Base-by-base conservation (phyloP, 2,797 vertebrate genomes). In the Acanthurus tractus region DNA sequence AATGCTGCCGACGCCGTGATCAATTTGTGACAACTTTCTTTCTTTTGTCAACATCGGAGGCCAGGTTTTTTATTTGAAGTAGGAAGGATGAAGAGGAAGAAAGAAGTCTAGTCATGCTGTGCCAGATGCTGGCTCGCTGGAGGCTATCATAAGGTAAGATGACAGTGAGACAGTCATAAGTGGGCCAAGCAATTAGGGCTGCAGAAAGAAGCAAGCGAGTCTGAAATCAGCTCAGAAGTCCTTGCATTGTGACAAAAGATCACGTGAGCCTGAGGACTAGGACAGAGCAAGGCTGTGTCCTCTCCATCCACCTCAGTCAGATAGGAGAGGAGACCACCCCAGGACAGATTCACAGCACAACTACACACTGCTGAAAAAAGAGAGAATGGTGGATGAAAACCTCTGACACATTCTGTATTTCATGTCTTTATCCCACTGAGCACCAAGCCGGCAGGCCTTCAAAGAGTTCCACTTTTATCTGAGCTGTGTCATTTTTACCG, bases 161-260 rank as follows among this genome's bases (percentile, higher is more conserved):
- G 81, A 89, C 86, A 86, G 77, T 57, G 50, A 79, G 77, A 68
- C 67, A 74, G 76, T 74, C 55, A 63, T 74, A 87, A 86, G 58
- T 86, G 85, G 86, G 89, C 85, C 79, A 81, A 79, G 87, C 88
- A 83, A 91, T 90, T 88, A 92, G 87, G 69, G 64, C 45, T 81
- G 77, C 40, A 58, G 80, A 64, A 82, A 68, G 25, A 73, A 78
- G 75, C 29, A 36, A 82, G 52, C 57, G 38, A 78, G 75, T 81
- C 77, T 83, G 48, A 72, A 74, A 83, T 82, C 69, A 67, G 69
- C 74, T 82, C 77, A 38, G 58, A 69, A 52, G 65, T 34, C 55
- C 53, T 66, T 7, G 11, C 62, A 50, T 62, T 50, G 67, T 70
- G 68, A 73, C 54, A 58, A 63, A 70, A 83, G 76, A 83, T 74